These are phyloP conservation scores for Thaumetopoea pityocampa DNA, from an alignment of 1,140 invertebrate species.

Conservation along the genomic window DNA sequence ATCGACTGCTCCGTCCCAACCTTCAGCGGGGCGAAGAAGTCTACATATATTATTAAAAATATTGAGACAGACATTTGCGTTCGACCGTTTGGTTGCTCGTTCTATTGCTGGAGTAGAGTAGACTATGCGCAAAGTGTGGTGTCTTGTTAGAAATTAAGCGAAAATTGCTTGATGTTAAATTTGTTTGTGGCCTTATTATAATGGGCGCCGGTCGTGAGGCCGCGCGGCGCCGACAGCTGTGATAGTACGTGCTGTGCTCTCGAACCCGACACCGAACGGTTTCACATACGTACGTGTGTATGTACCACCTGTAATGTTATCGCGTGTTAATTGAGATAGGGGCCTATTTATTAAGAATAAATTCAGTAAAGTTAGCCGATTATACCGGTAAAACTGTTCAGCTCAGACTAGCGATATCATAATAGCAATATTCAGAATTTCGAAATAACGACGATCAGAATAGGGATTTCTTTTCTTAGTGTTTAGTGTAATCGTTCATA, in stretches of 20 bases:
- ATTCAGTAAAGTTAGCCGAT: constrained; percentile 15
- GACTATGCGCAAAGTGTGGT: constrained; percentile 41
- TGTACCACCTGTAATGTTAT: constrained; percentile 1
- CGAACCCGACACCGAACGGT: constrained; percentile 31
- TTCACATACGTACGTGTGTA: too few relatives aligned
- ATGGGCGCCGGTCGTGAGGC: constrained; percentile 44
- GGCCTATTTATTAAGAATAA: constrained; percentile 36
- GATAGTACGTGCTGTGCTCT: constrained; percentile 69
- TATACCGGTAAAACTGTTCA: constrained; percentile 7
- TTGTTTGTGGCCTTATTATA: constrained; percentile 68
- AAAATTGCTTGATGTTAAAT: constrained; percentile 51
- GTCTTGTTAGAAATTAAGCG: constrained; percentile 34
- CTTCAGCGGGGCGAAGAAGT: constrained; percentile 1
- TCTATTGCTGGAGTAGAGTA: constrained; percentile 29
- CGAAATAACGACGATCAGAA: constrained; percentile 5
- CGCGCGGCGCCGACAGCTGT: constrained; percentile 54
- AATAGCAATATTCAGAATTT: constrained; percentile 13
- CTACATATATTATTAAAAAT: constrained; percentile 1
- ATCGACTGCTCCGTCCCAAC: not conserved
- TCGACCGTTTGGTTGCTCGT: constrained; percentile 31
- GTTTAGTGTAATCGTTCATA: constrained; percentile 10
- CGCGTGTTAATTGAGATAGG: constrained; percentile 20
- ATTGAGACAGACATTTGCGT: constrained; percentile 41
- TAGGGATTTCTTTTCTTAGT: constrained; percentile 8
- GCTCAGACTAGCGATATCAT: constrained; percentile 1